Percentiles rank a stretch among this genome's conserved stretches.
Evolutionary conservation across 2,888 invertebrate species (phyloP).

Genomic region (Lysandra bellargus): DNA sequence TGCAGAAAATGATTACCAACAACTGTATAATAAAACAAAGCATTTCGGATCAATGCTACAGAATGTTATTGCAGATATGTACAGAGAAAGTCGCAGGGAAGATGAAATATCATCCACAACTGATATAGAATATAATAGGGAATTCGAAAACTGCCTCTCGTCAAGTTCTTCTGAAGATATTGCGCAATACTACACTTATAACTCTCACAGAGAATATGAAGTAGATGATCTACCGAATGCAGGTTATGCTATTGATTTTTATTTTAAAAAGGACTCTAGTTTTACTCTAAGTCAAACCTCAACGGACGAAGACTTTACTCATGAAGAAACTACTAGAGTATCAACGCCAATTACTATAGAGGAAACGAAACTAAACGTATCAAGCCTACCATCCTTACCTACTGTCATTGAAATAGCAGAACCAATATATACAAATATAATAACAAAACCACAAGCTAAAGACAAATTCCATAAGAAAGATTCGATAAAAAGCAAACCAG

Average conservation of each 20-base stretch:
- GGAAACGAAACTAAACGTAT: conserved; percentile 59
- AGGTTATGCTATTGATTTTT: not conserved
- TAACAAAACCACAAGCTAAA: conserved; percentile 40
- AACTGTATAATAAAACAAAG: not conserved
- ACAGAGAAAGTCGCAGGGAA: not conserved
- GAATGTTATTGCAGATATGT: conserved; percentile 3
- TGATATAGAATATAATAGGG: not conserved
- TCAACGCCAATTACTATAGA: conserved; percentile 58
- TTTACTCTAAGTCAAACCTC: conserved; percentile 36
- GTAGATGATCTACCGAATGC: not conserved
- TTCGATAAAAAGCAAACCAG: not conserved
- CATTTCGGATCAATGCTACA: not conserved
- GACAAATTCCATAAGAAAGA: not conserved
- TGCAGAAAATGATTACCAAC: not conserved
- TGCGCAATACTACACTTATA: conserved; percentile 40
- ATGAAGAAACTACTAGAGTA: conserved; percentile 43
- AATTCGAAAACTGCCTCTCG: conserved; percentile 45
- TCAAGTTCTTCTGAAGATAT: conserved; percentile 50
- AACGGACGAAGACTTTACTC: conserved; percentile 44
- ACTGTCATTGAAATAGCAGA: conserved; percentile 67
- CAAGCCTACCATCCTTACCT: conserved; percentile 56
- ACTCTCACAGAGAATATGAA: conserved; percentile 39
- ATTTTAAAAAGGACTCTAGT: conserved; percentile 38
- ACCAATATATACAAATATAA: conserved; percentile 41
- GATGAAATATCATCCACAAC: not conserved